Evolutionary conservation across 2,888 invertebrate species (phyloP).

Genomic region (Erebia palarica): DNA sequence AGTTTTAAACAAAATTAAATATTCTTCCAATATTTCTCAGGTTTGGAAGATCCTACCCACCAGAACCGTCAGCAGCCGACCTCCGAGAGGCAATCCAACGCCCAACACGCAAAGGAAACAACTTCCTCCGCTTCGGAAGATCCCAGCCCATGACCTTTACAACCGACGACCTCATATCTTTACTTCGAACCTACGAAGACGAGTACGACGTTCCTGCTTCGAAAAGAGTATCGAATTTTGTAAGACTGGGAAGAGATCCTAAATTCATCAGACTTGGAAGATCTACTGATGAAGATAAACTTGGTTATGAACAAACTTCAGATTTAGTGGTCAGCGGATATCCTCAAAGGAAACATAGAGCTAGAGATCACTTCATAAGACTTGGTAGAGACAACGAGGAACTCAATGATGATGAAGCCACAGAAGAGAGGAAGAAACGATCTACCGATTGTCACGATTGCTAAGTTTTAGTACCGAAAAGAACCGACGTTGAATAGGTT

Average conservation of each 20-base stretch:
- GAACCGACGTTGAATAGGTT: slow-evolving; percentile 29
- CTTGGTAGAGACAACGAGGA: slow-evolving; percentile 73
- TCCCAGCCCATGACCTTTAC: slow-evolving; percentile 65
- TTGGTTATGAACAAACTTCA: slow-evolving; percentile 53
- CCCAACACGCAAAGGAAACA: slow-evolving; percentile 63
- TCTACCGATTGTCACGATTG: slow-evolving; percentile 64
- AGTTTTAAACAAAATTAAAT: slow-evolving; percentile 6
- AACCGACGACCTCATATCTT: slow-evolving; percentile 66
- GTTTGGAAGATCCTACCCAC: slow-evolving; percentile 72
- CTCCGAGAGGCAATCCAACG: slow-evolving; percentile 64
- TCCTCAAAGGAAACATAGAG: slow-evolving; percentile 70
- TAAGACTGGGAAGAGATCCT: slow-evolving; percentile 70
- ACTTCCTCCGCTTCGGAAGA: slow-evolving; percentile 71
- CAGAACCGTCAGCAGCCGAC: slow-evolving; percentile 69
- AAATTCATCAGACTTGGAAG: slow-evolving; percentile 79
- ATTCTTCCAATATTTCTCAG: slow-evolving; percentile 46
- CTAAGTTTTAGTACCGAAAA: slow-evolving; percentile 53
- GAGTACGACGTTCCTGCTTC: slow-evolving; percentile 58
- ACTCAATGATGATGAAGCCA: slow-evolving; percentile 55
- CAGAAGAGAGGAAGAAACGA: slow-evolving; percentile 66
- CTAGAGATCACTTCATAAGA: slow-evolving; percentile 72
- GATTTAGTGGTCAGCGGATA: slow-evolving; percentile 57
- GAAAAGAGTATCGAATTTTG: slow-evolving; percentile 66
- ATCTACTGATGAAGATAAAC: slow-evolving; percentile 60
- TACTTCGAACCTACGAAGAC: slow-evolving; percentile 67